Evolutionary conservation across 2,113 vertebrate genomes (phyloP).

Genomic region (Brienomyrus longianalis): DNA sequence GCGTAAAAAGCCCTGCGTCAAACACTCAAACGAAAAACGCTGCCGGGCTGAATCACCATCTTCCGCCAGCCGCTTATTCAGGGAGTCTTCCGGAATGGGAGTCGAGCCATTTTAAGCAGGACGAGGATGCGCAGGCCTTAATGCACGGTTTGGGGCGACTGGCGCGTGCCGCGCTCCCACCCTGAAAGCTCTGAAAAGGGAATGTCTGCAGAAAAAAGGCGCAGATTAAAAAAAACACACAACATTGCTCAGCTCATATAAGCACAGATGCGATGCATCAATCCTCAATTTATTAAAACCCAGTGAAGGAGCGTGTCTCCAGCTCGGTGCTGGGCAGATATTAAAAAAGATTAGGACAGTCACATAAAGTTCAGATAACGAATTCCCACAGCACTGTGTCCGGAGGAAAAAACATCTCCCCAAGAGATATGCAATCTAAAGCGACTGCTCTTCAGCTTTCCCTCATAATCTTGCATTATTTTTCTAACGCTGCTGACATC

Average conservation of each 20-base stretch:
- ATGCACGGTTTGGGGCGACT: background rate
- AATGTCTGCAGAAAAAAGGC: background rate
- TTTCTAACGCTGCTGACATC: constrained; percentile 39
- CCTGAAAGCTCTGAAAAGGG: background rate
- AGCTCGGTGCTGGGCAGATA: no score
- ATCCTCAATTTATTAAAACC: background rate
- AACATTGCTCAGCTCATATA: background rate
- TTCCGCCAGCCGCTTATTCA: background rate
- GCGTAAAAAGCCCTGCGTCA: background rate
- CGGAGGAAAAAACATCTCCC: background rate
- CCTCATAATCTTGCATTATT: constrained; percentile 38
- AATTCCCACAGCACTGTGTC: background rate
- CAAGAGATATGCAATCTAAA: background rate
- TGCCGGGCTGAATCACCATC: background rate
- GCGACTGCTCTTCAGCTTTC: background rate
- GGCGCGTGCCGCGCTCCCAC: background rate
- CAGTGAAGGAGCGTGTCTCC: background rate
- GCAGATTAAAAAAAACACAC: background rate
- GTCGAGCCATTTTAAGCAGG: background rate
- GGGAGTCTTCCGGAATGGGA: background rate
- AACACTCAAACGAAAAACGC: background rate
- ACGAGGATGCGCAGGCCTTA: background rate
- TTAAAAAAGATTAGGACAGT: background rate
- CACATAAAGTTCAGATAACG: background rate
- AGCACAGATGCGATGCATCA: background rate